Conservation (phyloP, 2,113 vertebrate species). For the Pluvialis apricaria region DNA sequence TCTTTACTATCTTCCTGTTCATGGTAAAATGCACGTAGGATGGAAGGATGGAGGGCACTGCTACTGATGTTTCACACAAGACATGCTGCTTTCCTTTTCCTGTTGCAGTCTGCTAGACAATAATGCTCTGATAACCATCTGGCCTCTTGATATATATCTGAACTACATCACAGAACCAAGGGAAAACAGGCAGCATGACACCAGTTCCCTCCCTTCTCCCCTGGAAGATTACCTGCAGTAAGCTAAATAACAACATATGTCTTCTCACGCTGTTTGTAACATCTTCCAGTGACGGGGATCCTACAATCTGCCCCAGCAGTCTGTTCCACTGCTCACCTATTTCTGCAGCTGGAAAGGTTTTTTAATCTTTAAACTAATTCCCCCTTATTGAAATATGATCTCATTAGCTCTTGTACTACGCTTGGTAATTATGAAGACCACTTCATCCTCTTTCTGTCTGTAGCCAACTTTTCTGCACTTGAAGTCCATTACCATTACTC, state of each 20-base stretch:
- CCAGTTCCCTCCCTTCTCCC: background rate
- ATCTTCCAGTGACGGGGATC: background rate
- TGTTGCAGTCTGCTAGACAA: background rate
- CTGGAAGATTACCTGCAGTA: background rate
- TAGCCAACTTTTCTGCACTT: background rate
- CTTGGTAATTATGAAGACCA: background rate
- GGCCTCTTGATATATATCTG: background rate
- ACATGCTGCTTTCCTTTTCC: background rate
- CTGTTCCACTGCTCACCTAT: background rate
- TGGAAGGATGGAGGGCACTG: background rate
- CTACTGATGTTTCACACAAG: background rate
- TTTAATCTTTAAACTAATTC: background rate
- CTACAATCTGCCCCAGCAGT: background rate
- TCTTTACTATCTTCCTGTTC: background rate
- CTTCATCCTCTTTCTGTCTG: background rate
- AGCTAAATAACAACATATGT: background rate
- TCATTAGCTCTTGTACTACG: background rate
- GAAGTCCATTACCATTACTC: background rate
- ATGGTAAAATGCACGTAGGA: background rate
- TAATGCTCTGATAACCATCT: background rate
- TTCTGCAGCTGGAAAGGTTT: background rate
- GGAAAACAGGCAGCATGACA: background rate
- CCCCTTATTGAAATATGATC: background rate
- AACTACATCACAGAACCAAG: background rate
- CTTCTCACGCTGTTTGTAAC: background rate